Percentiles rank a stretch among this genome's conserved stretches.
phyloP scores from a whole-genome alignment of 2,888 invertebrate species.

The Drosophila affinis region DNA sequence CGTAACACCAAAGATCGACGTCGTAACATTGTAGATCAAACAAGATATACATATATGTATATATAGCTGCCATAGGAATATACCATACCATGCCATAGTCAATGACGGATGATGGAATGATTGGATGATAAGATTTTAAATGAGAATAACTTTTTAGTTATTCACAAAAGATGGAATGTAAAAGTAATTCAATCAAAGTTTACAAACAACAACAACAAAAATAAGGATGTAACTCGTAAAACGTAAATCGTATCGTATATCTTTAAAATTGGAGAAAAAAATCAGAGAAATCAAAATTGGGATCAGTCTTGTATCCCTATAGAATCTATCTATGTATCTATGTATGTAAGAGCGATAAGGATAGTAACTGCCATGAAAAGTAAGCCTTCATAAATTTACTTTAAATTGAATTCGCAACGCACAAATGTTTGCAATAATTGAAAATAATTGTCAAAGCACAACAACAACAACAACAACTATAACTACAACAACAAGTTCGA shows the following conservation, averaged over 20 bases:
- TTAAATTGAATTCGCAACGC: conserved; percentile 1
- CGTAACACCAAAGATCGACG: not conserved
- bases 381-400: conserved; percentile 1
- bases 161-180: not conserved
- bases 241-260: too few species aligned
- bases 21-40: not conserved
- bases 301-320: not conserved
- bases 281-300: not conserved
- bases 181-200: not conserved
- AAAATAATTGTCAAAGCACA: not conserved
- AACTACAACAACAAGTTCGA: not conserved
- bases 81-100: not conserved
- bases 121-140: not conserved
- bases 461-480: not conserved
- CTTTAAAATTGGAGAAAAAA: not conserved
- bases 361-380: not conserved
- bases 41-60: not conserved
- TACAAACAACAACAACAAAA: not conserved
- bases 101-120: not conserved
- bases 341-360: not conserved
- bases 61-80: not conserved
- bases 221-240: too few species aligned
- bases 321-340: not conserved
- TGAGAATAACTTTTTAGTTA: conserved; percentile 1
- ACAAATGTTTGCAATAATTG: conserved; percentile 1